phyloP scores from a whole-genome alignment of 1,140 invertebrate species.

The Drosophila bifasciata region DNA sequence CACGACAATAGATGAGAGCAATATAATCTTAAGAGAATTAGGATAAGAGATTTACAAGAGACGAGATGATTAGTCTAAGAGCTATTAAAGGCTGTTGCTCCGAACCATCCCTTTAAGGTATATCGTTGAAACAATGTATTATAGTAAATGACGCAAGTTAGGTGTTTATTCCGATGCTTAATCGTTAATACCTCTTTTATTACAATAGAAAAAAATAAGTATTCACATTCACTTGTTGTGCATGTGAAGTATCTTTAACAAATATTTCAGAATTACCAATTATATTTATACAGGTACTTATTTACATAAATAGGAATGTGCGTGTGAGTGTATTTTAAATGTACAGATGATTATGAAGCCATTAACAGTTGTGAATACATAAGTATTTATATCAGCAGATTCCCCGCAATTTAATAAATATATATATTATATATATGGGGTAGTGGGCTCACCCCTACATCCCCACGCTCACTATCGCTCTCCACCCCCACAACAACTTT shows the following conservation, averaged over 20 bases:
- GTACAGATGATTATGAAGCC: conserved; percentile 43
- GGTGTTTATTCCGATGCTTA: too few relatives aligned
- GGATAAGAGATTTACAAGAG: too few relatives aligned
- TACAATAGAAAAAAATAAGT: conserved; percentile 47
- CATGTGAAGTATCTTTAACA: conserved; percentile 56
- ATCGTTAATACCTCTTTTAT: conserved; percentile 20
- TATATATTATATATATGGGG: conserved; percentile 17
- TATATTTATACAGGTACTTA: conserved; percentile 60
- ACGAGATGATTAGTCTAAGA: too few relatives aligned
- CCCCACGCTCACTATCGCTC: too few relatives aligned
- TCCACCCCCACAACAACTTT: too few relatives aligned
- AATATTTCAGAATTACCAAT: conserved; percentile 48
- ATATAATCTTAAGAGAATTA: too few relatives aligned
- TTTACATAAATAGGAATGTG: conserved; percentile 68
- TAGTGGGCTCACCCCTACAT: conserved; percentile 4
- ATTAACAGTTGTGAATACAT: conserved; percentile 10
- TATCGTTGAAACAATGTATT: too few relatives aligned
- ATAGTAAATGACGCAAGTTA: too few relatives aligned
- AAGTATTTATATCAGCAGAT: conserved; percentile 4
- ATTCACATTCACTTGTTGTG: conserved; percentile 37
- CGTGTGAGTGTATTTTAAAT: conserved; percentile 41
- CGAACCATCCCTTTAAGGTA: too few relatives aligned
- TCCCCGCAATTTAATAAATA: conserved; percentile 30
- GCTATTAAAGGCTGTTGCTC: too few relatives aligned
- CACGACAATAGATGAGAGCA: too few relatives aligned